Conservation (phyloP, 1,140 invertebrate species). For the Drosophila asahinai region DNA sequence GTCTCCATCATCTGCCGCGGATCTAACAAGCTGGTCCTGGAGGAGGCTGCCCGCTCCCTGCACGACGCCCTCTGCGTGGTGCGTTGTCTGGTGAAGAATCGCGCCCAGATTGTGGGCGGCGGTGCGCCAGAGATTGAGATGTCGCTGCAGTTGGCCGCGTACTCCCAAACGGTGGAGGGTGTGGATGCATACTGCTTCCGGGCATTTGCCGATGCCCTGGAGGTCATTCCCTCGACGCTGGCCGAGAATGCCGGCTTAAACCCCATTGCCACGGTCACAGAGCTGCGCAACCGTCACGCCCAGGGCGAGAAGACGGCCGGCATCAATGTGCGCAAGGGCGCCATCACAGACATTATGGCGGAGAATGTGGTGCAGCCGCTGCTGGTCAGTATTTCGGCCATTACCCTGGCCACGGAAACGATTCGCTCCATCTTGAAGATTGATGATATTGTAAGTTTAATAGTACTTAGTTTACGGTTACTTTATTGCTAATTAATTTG, state of each 20-base stretch:
- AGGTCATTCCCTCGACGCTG: slow-evolving; percentile 98
- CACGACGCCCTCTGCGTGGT: slow-evolving; percentile 99
- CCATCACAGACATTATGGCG: slow-evolving; percentile 97
- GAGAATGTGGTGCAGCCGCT: slow-evolving; percentile 99
- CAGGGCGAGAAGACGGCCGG: slow-evolving; percentile 93
- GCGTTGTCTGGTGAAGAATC: slow-evolving; percentile 97
- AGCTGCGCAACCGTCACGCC: slow-evolving; percentile 97
- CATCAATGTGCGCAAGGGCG: slow-evolving; percentile 98
- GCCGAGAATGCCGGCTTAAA: slow-evolving; percentile 99
- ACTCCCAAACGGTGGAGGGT: slow-evolving; percentile 94
- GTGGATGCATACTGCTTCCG: slow-evolving; percentile 97
- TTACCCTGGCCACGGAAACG: slow-evolving; percentile 98
- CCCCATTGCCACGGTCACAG: slow-evolving; percentile 98
- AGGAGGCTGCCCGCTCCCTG: slow-evolving; percentile 97
- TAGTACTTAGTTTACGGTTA: background rate
- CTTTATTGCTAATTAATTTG: background rate
- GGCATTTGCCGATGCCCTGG: slow-evolving; percentile 98
- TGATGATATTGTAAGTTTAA: slow-evolving; percentile 96
- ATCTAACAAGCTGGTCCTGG: slow-evolving; percentile 98
- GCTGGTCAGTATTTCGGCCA: slow-evolving; percentile 96
- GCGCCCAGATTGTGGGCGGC: slow-evolving; percentile 96
- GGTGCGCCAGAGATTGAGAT: slow-evolving; percentile 99
- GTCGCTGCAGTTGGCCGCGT: slow-evolving; percentile 92
- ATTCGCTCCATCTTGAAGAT: slow-evolving; percentile 99
- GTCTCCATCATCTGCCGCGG: slow-evolving; percentile 97